phyloP scores from a whole-genome alignment of 2,113 vertebrate genomes.

The Acrocephalus arundinaceus region DNA sequence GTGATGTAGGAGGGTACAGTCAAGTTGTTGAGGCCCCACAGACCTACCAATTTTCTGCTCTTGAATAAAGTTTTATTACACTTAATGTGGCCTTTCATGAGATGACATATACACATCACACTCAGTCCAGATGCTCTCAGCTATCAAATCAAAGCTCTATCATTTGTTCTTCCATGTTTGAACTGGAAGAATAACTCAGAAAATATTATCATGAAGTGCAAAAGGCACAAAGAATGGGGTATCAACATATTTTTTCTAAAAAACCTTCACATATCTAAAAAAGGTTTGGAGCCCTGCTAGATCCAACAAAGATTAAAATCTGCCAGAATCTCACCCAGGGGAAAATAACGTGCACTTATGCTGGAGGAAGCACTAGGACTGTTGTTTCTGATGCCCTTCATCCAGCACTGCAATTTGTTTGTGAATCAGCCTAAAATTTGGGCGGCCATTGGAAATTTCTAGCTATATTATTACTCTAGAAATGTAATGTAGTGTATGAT shows the following conservation, averaged over 20 bases:
- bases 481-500: background rate
- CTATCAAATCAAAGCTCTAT: background rate
- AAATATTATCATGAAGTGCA: background rate
- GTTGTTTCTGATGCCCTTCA: background rate
- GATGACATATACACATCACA: background rate
- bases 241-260: background rate
- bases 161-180: background rate
- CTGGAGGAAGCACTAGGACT: background rate
- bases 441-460: background rate
- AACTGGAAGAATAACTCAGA: background rate
- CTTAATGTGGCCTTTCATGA: background rate
- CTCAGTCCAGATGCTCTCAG: background rate
- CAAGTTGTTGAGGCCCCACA: background rate
- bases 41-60: background rate
- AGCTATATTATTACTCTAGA: background rate
- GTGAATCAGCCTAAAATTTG: conserved; percentile 16
- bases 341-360: background rate
- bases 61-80: background rate
- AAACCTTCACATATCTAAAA: background rate
- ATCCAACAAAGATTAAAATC: background rate
- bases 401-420: background rate
- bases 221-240: background rate
- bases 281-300: background rate
- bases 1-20: background rate
- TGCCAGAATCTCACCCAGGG: background rate